phyloP scores from a whole-genome alignment of 2,797 vertebrate species.

The Parauchenoglanis punctatus region DNA sequence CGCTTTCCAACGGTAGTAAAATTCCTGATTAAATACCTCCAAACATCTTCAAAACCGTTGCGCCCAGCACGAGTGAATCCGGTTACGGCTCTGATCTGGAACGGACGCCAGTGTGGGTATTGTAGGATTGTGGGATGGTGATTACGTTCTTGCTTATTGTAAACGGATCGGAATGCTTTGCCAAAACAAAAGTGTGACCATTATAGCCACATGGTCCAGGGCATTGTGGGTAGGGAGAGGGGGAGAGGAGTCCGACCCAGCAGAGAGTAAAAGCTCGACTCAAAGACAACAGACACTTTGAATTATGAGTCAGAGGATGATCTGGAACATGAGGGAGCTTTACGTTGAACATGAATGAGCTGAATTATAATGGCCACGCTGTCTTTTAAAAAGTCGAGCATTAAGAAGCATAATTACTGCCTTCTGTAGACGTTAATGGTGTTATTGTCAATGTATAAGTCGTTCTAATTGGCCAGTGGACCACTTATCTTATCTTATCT shows the following conservation, averaged over 20 bases:
- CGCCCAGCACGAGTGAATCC: neutral
- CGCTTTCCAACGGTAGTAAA: neutral
- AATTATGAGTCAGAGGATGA: slow-evolving; percentile 24
- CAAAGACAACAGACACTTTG: slow-evolving; percentile 44
- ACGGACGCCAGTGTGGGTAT: slow-evolving; percentile 11
- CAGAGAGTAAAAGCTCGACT: slow-evolving; percentile 46
- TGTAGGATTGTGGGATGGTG: slow-evolving; percentile 6
- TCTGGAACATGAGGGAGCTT: slow-evolving; percentile 9
- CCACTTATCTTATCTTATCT: slow-evolving; percentile 17
- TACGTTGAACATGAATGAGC: neutral
- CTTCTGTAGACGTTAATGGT: neutral
- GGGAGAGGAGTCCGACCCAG: slow-evolving; percentile 35
- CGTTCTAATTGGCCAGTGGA: neutral
- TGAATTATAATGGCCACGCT: slow-evolving; percentile 3
- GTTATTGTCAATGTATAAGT: neutral
- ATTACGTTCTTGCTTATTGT: slow-evolving; percentile 28
- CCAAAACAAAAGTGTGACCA: slow-evolving; percentile 35
- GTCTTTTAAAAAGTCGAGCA: neutral
- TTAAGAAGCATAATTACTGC: slow-evolving; percentile 7
- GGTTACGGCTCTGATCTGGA: slow-evolving; percentile 21
- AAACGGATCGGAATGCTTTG: slow-evolving; percentile 7
- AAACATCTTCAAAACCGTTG: slow-evolving; percentile 2
- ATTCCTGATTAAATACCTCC: slow-evolving; percentile 23
- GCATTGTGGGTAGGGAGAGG: slow-evolving; percentile 33
- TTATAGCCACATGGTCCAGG: slow-evolving; percentile 36